Percentiles rank a stretch among this genome's conserved stretches.
phyloP scores from a whole-genome alignment of 2,888 invertebrate species.

The Drosophila neotestacea region DNA sequence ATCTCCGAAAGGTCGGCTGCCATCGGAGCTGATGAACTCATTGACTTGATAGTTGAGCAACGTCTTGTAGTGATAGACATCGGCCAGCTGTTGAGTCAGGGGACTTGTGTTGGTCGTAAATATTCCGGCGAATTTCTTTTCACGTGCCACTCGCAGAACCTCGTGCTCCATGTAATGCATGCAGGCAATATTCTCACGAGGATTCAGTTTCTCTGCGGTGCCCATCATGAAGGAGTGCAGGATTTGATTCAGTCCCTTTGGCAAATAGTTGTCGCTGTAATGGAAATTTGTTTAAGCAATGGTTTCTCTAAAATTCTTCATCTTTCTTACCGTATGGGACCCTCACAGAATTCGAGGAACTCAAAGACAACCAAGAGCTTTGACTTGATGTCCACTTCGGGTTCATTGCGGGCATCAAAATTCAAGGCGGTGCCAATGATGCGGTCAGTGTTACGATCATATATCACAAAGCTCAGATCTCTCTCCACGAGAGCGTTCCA shows the following conservation, averaged over 20 bases:
- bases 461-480: constrained; percentile 90
- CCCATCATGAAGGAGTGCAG: constrained; percentile 96
- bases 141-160: constrained; percentile 89
- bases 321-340: constrained; percentile 88
- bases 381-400: constrained; percentile 89
- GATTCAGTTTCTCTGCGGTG: constrained; percentile 88
- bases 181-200: constrained; percentile 92
- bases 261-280: constrained; percentile 87
- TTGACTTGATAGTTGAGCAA: constrained; percentile 93
- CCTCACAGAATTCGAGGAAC: constrained; percentile 92
- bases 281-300: background rate
- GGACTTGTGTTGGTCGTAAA: constrained; percentile 95
- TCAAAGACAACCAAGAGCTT: constrained; percentile 91
- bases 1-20: constrained; percentile 89
- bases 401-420: constrained; percentile 93
- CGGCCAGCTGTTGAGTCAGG: constrained; percentile 95
- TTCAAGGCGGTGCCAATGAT: constrained; percentile 90
- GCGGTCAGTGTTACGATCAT: constrained; percentile 86
- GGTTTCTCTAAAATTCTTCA: too few relatives aligned
- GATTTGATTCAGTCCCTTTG: constrained; percentile 89
- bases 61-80: constrained; percentile 92
- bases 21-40: constrained; percentile 90
- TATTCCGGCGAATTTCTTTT: constrained; percentile 89
- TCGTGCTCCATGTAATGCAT: constrained; percentile 93
- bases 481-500: constrained; percentile 90